Evolutionary conservation across 2,888 invertebrate genomes (phyloP).

Genomic region (Hirtodrosophila trivittata): DNA sequence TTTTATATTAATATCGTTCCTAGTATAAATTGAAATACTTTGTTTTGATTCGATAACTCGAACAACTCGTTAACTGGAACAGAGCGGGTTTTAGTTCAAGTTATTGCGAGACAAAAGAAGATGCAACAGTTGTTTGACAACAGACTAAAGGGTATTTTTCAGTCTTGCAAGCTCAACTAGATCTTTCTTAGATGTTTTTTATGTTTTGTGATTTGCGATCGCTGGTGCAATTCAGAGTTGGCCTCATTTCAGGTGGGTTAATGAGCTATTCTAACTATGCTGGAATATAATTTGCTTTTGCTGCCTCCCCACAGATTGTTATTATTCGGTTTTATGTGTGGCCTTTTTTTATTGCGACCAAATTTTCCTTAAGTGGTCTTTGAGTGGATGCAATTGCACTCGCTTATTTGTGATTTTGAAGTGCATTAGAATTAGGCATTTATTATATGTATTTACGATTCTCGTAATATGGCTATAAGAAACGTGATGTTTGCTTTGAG

Average conservation of each 20-base stretch:
- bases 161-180: too few species aligned
- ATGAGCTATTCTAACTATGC: constrained; percentile 58
- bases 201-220: constrained; percentile 27
- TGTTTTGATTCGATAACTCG: too few species aligned
- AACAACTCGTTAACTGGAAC: too few species aligned
- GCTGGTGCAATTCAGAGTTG: constrained; percentile 43
- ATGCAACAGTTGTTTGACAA: too few species aligned
- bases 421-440: constrained; percentile 22
- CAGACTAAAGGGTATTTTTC: constrained; percentile 14
- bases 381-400: constrained; percentile 13
- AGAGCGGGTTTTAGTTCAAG: too few species aligned
- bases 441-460: constrained; percentile 11
- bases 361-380: constrained; percentile 22
- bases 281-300: constrained; percentile 34
- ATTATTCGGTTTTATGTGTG: not conserved
- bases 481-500: constrained; percentile 26
- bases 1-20: too few species aligned
- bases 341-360: constrained; percentile 5
- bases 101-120: too few species aligned
- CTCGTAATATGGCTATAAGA: not conserved
- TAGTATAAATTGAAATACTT: too few species aligned
- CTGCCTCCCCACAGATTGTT: constrained; percentile 16
- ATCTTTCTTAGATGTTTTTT: too few species aligned
- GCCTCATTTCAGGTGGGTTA: constrained; percentile 61
- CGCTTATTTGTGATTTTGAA: constrained; percentile 18